Percentiles rank a stretch among this genome's conserved stretches.
These are phyloP conservation scores for Mormyrus lacerda DNA, from an alignment of 2,113 vertebrate genomes.

Conservation along the genomic window DNA sequence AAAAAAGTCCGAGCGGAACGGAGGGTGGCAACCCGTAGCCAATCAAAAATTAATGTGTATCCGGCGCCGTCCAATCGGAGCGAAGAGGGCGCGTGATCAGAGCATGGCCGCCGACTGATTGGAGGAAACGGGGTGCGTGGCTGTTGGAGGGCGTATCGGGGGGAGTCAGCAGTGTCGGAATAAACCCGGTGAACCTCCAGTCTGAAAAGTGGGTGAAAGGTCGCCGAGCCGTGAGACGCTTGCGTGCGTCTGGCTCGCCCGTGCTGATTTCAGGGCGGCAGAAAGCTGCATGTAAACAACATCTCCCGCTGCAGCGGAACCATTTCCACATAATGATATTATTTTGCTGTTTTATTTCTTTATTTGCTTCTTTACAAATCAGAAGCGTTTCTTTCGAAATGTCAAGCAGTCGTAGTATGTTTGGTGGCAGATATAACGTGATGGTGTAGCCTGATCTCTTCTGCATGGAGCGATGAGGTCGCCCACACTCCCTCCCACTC, in stretches of 20 bases:
- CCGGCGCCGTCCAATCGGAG: constrained; percentile 57
- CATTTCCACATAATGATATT: neutral
- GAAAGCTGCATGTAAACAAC: neutral
- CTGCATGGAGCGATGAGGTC: neutral
- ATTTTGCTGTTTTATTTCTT: neutral
- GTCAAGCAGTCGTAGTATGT: neutral
- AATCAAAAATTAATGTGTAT: constrained; percentile 58
- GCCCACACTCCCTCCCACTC: neutral
- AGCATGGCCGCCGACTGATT: constrained; percentile 67
- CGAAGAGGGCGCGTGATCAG: constrained; percentile 71
- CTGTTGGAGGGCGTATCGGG: constrained; percentile 52
- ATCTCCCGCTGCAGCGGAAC: neutral
- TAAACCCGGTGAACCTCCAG: constrained; percentile 62
- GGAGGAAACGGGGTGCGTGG: constrained; percentile 65
- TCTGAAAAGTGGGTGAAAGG: constrained; percentile 82
- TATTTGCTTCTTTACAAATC: neutral
- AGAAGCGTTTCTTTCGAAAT: neutral
- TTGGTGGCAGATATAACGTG: neutral
- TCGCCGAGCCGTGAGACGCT: constrained; percentile 42
- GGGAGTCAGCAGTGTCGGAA: constrained; percentile 66
- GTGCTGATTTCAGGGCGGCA: neutral
- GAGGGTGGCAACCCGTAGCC: constrained; percentile 60
- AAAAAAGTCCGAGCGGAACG: constrained; percentile 58
- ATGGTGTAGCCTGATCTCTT: neutral
- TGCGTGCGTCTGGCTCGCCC: neutral